These are phyloP conservation scores for Eospalax fontanierii DNA, from an alignment of 2,797 vertebrate species.

Conservation along the genomic window DNA sequence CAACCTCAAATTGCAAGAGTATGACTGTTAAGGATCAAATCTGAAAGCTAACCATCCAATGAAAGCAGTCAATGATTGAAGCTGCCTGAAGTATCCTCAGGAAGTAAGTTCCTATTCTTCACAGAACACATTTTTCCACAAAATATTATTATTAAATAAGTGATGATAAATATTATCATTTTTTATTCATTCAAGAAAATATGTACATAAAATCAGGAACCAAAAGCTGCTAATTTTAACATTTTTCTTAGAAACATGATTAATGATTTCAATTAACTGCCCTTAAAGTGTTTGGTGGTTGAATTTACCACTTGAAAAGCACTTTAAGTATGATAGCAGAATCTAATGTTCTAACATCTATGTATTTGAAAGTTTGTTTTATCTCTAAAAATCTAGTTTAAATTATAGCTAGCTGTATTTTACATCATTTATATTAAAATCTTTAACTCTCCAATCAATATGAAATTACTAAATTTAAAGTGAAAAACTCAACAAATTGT, in stretches of 20 bases:
- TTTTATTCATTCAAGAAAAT: constrained; percentile 32
- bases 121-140: constrained; percentile 15
- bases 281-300: neutral
- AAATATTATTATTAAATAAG: constrained; percentile 49
- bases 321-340: constrained; percentile 3
- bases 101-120: constrained; percentile 58
- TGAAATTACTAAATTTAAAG: constrained; percentile 55
- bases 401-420: neutral
- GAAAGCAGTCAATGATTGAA: constrained; percentile 54
- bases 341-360: neutral
- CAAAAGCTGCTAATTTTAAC: constrained; percentile 31
- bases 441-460: neutral
- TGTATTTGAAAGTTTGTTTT: constrained; percentile 2
- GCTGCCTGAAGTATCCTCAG: neutral
- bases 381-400: neutral
- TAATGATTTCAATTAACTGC: constrained; percentile 28
- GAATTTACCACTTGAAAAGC: constrained; percentile 32
- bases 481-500: neutral
- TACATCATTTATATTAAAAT: constrained; percentile 28
- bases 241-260: constrained; percentile 31
- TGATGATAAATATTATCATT: neutral
- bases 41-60: constrained; percentile 32
- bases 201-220: constrained; percentile 17
- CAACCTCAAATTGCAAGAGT: neutral
- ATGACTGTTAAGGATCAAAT: constrained; percentile 34